Conservation (phyloP, 2,113 vertebrate species). For the Corythoichthys intestinalis region DNA sequence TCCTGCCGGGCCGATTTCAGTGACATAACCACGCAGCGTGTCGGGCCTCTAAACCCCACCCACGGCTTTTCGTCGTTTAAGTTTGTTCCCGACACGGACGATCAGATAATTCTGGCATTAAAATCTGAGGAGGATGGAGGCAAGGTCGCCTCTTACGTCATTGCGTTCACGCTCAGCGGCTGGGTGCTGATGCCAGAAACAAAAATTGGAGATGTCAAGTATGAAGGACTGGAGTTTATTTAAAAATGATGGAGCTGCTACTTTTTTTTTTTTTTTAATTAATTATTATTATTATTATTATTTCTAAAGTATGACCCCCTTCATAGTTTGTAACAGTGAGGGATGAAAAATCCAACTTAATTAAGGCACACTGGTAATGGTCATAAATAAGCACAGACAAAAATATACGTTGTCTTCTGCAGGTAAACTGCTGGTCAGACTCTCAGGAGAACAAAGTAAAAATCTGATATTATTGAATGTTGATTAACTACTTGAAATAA, state of each 20-base stretch:
- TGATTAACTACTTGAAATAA: constrained; percentile 26
- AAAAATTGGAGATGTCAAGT: constrained; percentile 84
- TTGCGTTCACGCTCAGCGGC: constrained; percentile 86
- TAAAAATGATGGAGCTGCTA: constrained; percentile 35
- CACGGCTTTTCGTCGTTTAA: constrained; percentile 97
- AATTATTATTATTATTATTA: no score
- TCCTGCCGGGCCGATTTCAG: constrained; percentile 80
- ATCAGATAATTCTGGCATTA: constrained; percentile 86
- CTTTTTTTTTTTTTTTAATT: not conserved
- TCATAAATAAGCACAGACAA: not conserved
- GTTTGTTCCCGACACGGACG: constrained; percentile 86
- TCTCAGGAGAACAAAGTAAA: constrained; percentile 33
- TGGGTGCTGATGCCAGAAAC: constrained; percentile 87
- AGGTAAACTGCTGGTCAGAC: constrained; percentile 35
- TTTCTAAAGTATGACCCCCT: not conserved
- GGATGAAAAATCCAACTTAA: not conserved
- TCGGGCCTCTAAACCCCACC: constrained; percentile 78
- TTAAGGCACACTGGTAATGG: not conserved
- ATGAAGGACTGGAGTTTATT: constrained; percentile 93
- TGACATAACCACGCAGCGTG: constrained; percentile 52
- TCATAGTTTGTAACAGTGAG: not conserved
- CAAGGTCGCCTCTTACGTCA: constrained; percentile 83
- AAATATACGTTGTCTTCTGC: constrained; percentile 15
- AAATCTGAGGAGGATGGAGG: constrained; percentile 90
- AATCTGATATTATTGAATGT: constrained; percentile 17